Evolutionary conservation across 2,797 vertebrate species (phyloP).

Genomic region (Anguilla obscura): DNA sequence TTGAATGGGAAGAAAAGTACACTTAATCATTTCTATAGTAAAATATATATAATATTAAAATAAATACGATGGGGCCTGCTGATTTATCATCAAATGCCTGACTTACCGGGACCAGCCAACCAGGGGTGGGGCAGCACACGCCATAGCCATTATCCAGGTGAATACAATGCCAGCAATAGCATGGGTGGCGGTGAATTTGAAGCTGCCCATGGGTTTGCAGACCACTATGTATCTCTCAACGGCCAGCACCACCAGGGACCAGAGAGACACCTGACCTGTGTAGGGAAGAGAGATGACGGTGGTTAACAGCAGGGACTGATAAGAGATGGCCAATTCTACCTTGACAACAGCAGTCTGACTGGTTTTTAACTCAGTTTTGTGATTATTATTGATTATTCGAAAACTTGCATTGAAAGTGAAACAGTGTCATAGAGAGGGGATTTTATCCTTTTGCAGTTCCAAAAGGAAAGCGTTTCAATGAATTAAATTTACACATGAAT

Average conservation of each 20-base stretch:
- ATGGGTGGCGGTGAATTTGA: constrained; percentile 70
- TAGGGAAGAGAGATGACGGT: background rate
- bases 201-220: constrained; percentile 84
- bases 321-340: background rate
- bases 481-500: background rate
- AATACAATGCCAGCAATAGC: constrained; percentile 68
- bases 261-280: constrained; percentile 64
- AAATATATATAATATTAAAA: background rate
- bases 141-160: constrained; percentile 75
- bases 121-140: constrained; percentile 73
- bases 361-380: background rate
- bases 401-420: background rate
- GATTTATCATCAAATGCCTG: background rate
- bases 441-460: background rate
- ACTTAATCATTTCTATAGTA: background rate
- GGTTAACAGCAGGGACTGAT: background rate
- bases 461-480: background rate
- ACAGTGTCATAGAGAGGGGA: background rate
- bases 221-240: constrained; percentile 73
- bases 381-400: background rate
- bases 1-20: constrained; percentile 20
- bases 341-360: background rate
- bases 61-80: background rate
- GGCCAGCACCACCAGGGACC: constrained; percentile 71
- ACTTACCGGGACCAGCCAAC: constrained; percentile 78